Conservation (phyloP, 1,140 invertebrate species). For the Psilanteris sp. region DNA sequence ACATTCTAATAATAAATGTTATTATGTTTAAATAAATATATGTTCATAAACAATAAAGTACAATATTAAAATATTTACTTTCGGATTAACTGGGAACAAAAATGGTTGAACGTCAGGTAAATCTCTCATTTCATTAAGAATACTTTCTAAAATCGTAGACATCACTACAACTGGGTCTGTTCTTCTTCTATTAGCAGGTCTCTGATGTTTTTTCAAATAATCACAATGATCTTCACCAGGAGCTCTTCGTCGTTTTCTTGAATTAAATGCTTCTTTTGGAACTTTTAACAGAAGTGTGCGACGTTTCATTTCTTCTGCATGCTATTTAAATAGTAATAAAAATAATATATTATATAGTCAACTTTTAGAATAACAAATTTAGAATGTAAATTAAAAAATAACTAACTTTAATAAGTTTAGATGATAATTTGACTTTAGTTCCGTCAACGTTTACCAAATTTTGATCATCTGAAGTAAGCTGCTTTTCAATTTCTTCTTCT, state of each 20-base stretch:
- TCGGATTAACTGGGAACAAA: conserved; percentile 95
- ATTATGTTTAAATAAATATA: no score
- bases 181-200: conserved; percentile 93
- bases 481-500: conserved; percentile 89
- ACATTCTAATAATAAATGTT: conserved; percentile 84
- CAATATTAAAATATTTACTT: conserved; percentile 80
- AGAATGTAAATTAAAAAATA: no score
- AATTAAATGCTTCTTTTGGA: conserved; percentile 86
- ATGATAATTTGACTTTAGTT: conserved; percentile 91
- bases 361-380: no score
- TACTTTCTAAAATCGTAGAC: conserved; percentile 94
- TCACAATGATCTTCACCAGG: conserved; percentile 91
- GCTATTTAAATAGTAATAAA: no score
- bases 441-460: conserved; percentile 96
- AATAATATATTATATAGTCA: no score
- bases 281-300: conserved; percentile 90
- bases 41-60: no score
- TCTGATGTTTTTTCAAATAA: conserved; percentile 93
- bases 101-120: conserved; percentile 96
- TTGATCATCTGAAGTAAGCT: conserved; percentile 88
- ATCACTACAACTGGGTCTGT: conserved; percentile 98
- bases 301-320: conserved; percentile 89
- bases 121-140: conserved; percentile 95
- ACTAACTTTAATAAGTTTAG: conserved; percentile 90
- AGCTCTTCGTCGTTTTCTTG: conserved; percentile 84